Evolutionary conservation across 2,888 invertebrate genomes (phyloP), one percentile per base, ranked within the genome.

Genomic region (Lingula anatina): DNA sequence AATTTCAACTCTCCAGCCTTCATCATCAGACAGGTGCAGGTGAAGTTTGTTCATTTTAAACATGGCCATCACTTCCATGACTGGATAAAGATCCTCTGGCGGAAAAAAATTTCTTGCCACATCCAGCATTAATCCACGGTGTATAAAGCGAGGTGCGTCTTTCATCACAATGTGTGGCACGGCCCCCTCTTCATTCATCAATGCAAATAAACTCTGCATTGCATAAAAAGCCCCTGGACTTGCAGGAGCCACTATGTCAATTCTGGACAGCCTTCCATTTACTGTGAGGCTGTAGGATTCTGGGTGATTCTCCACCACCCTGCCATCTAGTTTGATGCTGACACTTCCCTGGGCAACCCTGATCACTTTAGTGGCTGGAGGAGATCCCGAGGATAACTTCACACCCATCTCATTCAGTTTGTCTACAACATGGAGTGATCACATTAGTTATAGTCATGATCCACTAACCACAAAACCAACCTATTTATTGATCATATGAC

Each of bases 1-100:
- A 2, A 75, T 72, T 48, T 75, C 66, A 0, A 75, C 53, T 26
- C 73, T 54, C 73, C 73, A 74, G 0, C 68, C 73, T 51, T 74
- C 71, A 51, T 75, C 75, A 38, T 75, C 75, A 2, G 70, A 58
- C 23, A 75, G 51, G 54, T 74, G 75, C 3, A 74, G 57, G 49
- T 73, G 71, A 2, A 75, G 56, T 44, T 60, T 65, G 56, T 74
- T 74, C 54, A 75, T 47, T 51, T 74, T 75, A 56, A 72, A 75
- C 60, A 59, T 60, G 1, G 68, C 61, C 71, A 75, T 71, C 5
- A 57, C 55, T 18, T 70, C 64, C 26, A 75, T 47, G 15, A 68
- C 51, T 18, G 59, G 59, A 35, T 59, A 45, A n/a, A 67, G 44
- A 31, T 60, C 60, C 5, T 59, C 63, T 47, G 63, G 61, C 4